Percentiles rank a stretch among this genome's conserved stretches.
Evolutionary conservation across 2,113 vertebrate genomes (phyloP).

Genomic region (Chaetops frenatus): DNA sequence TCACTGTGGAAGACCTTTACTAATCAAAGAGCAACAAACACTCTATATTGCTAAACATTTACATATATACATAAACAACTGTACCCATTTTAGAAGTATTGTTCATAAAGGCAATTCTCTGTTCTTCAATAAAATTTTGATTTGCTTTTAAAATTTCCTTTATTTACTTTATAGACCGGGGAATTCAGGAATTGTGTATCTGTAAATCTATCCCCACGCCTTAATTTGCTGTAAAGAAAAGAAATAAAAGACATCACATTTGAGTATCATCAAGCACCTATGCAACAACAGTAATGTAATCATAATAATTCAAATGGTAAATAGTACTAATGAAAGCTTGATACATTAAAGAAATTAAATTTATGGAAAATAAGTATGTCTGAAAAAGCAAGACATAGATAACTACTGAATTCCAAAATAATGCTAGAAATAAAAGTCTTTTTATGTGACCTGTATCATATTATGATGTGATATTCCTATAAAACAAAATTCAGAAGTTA

Average conservation of each 20-base stretch:
- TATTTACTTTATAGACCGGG: slow-evolving; percentile 19
- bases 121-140: slow-evolving; percentile 28
- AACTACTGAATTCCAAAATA: neutral
- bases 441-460: neutral
- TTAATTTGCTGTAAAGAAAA: slow-evolving; percentile 71
- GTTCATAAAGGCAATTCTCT: neutral
- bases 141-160: slow-evolving; percentile 58
- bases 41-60: neutral
- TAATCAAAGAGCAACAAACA: neutral
- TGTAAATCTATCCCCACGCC: slow-evolving; percentile 61
- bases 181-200: slow-evolving; percentile 44
- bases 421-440: neutral
- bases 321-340: neutral
- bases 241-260: neutral
- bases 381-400: neutral
- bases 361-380: neutral
- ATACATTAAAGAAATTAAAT: neutral
- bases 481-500: neutral
- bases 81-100: neutral
- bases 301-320: neutral
- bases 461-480: neutral
- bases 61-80: neutral
- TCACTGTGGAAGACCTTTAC: neutral
- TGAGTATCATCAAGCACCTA: neutral
- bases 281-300: neutral